A percentile compares a stretch with the other conserved stretches of the same genome.
Conservation (phyloP, 2,888 invertebrate genomes). For the Cephus spinipes region DNA sequence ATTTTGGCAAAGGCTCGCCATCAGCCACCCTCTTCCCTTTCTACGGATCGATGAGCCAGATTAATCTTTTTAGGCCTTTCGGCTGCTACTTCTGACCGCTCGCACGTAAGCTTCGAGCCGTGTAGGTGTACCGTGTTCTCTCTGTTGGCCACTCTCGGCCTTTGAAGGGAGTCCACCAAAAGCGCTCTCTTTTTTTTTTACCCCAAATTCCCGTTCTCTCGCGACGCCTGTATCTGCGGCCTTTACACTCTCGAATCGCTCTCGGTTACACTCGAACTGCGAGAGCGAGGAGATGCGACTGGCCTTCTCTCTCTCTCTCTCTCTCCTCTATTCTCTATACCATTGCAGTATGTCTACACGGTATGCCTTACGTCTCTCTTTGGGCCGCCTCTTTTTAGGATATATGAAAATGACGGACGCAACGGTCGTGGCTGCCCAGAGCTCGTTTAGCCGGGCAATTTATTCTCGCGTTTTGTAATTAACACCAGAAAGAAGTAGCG, state of each 20-base stretch:
- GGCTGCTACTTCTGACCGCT: slow-evolving; percentile 29
- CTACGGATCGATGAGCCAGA: slow-evolving; percentile 47
- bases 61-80: slow-evolving; percentile 46
- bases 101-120: slow-evolving; percentile 36
- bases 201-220: neutral
- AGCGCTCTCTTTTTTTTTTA: neutral
- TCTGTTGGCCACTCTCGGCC: neutral
- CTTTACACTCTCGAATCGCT: neutral
- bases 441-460: slow-evolving; percentile 44
- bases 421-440: neutral
- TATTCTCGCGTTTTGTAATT: slow-evolving; percentile 62
- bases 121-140: neutral
- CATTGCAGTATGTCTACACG: neutral
- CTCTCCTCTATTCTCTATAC: neutral
- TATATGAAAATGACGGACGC: neutral
- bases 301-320: no score
- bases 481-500: slow-evolving; percentile 58
- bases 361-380: neutral
- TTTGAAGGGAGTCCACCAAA: neutral
- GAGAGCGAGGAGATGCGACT: neutral
- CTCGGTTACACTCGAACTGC: neutral
- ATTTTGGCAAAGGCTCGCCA: slow-evolving; percentile 19
- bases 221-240: neutral
- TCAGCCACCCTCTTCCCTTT: slow-evolving; percentile 27
- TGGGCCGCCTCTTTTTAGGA: neutral